Evolutionary conservation across 2,797 vertebrate genomes (phyloP), one percentile per base, ranked within the genome.

Genomic region (Erethizon dorsatum): DNA sequence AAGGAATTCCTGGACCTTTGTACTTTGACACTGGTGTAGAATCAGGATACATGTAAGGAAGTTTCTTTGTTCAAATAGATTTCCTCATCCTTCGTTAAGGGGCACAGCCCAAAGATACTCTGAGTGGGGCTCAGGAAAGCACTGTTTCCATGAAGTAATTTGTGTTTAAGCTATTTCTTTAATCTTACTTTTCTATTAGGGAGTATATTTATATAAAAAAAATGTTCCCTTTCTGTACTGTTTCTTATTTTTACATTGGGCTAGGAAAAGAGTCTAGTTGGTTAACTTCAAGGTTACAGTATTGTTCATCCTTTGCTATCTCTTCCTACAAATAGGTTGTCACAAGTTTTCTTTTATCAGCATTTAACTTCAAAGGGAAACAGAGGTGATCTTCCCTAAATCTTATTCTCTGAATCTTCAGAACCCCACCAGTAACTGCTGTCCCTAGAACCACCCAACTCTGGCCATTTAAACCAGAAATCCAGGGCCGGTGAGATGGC

Each of bases 351-450:
- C 69, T 79, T 79, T 75, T 90, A 45, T 83, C 52, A 94, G 33
- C 59, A 90, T 95, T 71, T 97, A 87, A 75, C 33, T 94, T 91
- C 73, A 93, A 96, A 63, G 80, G 33, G 31, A 20, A 87, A 80
- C 28, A 87, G 26, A 86, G 10, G 57, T 94, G 13, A 5, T 93
- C 57, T 96, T 85, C 31, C 54, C 15, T 96, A 82, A 96, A 33
- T 24, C 31, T 75, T 91, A 57, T 37, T 90, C 85, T 93, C 22
- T 88, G 52, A 80, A 61, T 89, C 54, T 84, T 90, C 15, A 84
- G 56, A 89, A 73, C 83, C 52, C 78, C 5, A 78, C 56, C 59
- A 63, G 2, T 77, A 77, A 47, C 45, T 71, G 13, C 47, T 92
- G 3, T 78, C 24, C 86, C 41, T 84, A 77, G 78, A 95, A 71